These are phyloP conservation scores for Antrozous pallidus DNA, from an alignment of 2,797 vertebrate species.

Conservation along the genomic window DNA sequence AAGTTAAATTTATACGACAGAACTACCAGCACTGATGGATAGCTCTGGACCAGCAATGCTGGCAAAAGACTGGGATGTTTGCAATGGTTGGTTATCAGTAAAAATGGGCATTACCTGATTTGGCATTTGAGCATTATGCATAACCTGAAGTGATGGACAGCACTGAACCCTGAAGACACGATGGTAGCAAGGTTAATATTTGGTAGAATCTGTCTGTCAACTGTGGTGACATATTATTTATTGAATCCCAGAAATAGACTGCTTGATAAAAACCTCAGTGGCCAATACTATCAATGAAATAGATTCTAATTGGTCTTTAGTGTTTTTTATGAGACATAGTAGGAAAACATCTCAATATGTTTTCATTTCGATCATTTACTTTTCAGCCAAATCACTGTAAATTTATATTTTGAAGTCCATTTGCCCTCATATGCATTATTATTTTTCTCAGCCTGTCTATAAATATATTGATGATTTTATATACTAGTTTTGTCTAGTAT, in stretches of 20 bases:
- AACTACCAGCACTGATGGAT: constrained; percentile 82
- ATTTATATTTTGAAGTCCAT: constrained; percentile 2
- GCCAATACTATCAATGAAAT: background rate
- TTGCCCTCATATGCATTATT: background rate
- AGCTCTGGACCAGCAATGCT: constrained; percentile 76
- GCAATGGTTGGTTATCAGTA: constrained; percentile 80
- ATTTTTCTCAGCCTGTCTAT: constrained; percentile 2
- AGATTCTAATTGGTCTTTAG: background rate
- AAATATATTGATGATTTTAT: background rate
- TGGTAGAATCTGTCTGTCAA: constrained; percentile 72
- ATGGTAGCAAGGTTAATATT: constrained; percentile 77
- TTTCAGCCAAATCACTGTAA: background rate
- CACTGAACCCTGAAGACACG: constrained; percentile 80
- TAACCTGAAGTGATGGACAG: constrained; percentile 82
- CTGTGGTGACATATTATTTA: constrained; percentile 64
- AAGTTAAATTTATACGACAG: constrained; percentile 83
- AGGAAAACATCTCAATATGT: background rate
- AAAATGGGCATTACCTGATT: constrained; percentile 80
- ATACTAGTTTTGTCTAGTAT: background rate
- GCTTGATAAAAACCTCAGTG: background rate
- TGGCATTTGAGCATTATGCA: constrained; percentile 77
- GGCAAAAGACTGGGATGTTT: constrained; percentile 79
- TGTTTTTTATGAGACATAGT: background rate
- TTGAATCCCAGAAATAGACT: background rate
- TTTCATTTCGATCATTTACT: background rate